Conservation (phyloP, 2,888 invertebrate species). For the Hemistola chrysoprasaria region DNA sequence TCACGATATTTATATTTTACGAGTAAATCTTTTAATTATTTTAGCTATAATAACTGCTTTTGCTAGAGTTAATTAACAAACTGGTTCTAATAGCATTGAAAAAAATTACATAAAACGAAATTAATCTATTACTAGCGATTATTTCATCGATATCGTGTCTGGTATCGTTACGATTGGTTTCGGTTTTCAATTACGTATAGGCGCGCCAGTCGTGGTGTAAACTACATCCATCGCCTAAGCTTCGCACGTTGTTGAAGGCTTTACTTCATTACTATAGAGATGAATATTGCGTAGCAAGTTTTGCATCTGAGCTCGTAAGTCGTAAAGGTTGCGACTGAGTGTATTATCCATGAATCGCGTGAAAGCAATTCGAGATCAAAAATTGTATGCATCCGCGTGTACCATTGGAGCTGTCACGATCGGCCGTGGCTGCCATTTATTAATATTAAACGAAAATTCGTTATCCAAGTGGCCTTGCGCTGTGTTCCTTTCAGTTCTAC, state of each 20-base stretch:
- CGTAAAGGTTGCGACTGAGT: constrained; percentile 17
- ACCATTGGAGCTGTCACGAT: constrained; percentile 68
- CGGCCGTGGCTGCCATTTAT: constrained; percentile 71
- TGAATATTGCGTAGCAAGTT: constrained; percentile 7
- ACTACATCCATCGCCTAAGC: constrained; percentile 10
- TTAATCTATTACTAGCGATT: constrained; percentile 45
- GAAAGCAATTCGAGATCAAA: constrained; percentile 60
- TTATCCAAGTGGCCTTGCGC: constrained; percentile 78
- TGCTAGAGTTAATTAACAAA: constrained; percentile 20
- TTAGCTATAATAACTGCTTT: constrained; percentile 2
- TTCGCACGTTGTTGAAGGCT: constrained; percentile 2
- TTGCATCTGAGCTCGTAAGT: constrained; percentile 8
- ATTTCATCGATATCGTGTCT: constrained; percentile 53
- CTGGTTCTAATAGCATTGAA: constrained; percentile 15
- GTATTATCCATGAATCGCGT: constrained; percentile 43
- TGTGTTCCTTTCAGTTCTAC: constrained; percentile 76
- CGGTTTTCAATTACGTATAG: constrained; percentile 46
- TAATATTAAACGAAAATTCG: constrained; percentile 80
- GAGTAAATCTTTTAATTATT: neutral
- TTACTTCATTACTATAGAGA: constrained; percentile 9
- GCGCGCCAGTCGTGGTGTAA: constrained; percentile 21
- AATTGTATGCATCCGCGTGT: constrained; percentile 61
- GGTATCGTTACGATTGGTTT: constrained; percentile 53
- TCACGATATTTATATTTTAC: too few species aligned
- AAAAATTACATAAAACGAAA: constrained; percentile 41